Evolutionary conservation across 2,888 invertebrate species (phyloP).

Genomic region (Harpagoxenus sublaevis): DNA sequence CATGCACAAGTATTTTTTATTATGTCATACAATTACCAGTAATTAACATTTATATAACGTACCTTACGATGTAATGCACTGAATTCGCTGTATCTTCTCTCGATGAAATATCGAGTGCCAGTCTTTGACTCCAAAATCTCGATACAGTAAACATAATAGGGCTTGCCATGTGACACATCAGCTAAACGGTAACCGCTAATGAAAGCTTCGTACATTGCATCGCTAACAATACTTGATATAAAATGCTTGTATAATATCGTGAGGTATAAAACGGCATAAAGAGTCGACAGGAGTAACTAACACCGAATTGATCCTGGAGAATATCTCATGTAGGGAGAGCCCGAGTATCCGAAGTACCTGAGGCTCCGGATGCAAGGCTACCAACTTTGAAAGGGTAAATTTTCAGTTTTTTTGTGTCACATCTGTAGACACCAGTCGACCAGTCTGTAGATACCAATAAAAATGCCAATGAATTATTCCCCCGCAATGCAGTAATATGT

Average conservation of each 20-base stretch:
- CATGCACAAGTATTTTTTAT: not conserved
- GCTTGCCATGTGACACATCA: constrained; percentile 85
- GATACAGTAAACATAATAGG: constrained; percentile 86
- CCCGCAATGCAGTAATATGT: too few relatives aligned
- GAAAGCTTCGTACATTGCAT: constrained; percentile 85
- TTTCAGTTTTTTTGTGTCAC: too few relatives aligned
- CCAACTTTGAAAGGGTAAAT: too few relatives aligned
- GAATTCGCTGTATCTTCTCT: constrained; percentile 88
- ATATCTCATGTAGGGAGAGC: not conserved
- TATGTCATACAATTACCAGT: not conserved
- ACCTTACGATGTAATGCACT: constrained; percentile 88
- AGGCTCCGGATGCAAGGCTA: too few relatives aligned
- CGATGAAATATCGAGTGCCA: constrained; percentile 85
- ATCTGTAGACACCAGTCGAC: too few relatives aligned
- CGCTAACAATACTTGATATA: constrained; percentile 57
- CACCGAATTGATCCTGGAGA: not conserved
- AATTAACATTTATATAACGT: constrained; percentile 60
- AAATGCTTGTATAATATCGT: not conserved
- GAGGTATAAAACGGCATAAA: not conserved
- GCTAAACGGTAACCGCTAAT: constrained; percentile 86
- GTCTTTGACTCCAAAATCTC: constrained; percentile 84
- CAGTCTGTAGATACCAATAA: too few relatives aligned
- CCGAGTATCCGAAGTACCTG: too few relatives aligned
- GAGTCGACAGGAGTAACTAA: not conserved
- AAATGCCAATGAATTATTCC: too few relatives aligned